Conservation (phyloP, 2,113 vertebrate genomes). For the Cephalopterus ornatus region DNA sequence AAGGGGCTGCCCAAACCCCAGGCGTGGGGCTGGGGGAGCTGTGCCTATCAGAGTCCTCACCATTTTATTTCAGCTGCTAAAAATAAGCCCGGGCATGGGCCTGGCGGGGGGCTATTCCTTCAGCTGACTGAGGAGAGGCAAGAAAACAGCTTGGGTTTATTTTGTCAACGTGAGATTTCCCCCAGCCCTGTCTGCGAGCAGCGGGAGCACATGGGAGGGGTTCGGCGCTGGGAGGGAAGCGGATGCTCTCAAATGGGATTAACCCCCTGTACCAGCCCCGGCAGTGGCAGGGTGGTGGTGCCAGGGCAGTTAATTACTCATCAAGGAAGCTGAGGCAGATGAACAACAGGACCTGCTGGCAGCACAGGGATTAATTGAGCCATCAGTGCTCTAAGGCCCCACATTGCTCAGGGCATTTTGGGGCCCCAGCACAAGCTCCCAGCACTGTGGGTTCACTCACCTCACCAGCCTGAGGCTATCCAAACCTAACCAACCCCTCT, state of each 20-base stretch:
- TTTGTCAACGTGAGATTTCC: neutral
- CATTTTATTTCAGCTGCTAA: neutral
- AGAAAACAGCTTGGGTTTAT: neutral
- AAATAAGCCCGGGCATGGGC: neutral
- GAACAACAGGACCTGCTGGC: neutral
- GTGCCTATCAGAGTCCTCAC: rapidly evolving
- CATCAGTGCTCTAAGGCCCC: neutral
- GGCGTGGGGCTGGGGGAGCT: rapidly evolving
- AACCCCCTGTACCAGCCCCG: neutral
- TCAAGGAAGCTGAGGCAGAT: neutral
- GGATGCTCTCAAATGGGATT: neutral
- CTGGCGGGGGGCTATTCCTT: neutral
- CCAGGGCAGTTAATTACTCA: neutral
- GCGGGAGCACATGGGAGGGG: neutral
- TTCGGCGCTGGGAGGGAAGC: rapidly evolving
- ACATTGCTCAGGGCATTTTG: neutral
- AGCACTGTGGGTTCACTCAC: neutral
- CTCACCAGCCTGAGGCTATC: neutral
- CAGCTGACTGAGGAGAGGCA: neutral
- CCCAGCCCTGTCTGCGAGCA: neutral
- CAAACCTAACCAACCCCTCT: neutral
- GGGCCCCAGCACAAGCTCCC: neutral
- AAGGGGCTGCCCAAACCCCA: neutral
- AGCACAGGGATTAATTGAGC: neutral
- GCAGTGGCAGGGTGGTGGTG: neutral